Percentiles rank a stretch among this genome's conserved stretches.
Evolutionary conservation across 2,113 vertebrate genomes (phyloP).

Genomic region (Regulus satrapa): DNA sequence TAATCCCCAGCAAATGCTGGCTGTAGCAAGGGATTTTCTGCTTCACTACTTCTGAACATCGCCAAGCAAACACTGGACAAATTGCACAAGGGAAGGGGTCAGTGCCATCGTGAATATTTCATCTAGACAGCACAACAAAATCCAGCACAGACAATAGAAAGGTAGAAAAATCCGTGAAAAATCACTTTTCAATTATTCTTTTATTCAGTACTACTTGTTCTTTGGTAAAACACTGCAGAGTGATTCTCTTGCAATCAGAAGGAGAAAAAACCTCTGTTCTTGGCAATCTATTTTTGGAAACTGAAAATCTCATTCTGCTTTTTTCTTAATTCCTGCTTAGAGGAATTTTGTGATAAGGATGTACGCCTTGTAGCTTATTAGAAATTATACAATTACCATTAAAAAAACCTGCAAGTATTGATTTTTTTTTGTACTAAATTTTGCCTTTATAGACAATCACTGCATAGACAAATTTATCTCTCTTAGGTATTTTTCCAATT

Average conservation of each 20-base stretch:
- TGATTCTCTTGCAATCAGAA: slow-evolving; percentile 38
- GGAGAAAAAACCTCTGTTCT: not conserved
- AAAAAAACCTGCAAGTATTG: not conserved
- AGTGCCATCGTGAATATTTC: slow-evolving; percentile 51
- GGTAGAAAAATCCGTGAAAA: not conserved
- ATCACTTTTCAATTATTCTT: slow-evolving; percentile 55
- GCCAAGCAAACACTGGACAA: slow-evolving; percentile 44
- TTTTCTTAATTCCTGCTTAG: slow-evolving; percentile 13
- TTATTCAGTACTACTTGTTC: slow-evolving; percentile 23
- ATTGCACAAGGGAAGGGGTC: slow-evolving; percentile 46
- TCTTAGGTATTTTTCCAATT: not conserved
- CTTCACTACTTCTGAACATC: slow-evolving; percentile 47
- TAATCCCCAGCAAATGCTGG: slow-evolving; percentile 39
- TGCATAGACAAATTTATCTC: not conserved
- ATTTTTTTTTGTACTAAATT: not conserved
- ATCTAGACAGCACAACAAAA: slow-evolving; percentile 36
- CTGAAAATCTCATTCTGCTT: slow-evolving; percentile 27
- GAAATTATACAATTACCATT: slow-evolving; percentile 29
- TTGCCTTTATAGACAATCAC: not conserved
- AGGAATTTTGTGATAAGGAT: slow-evolving; percentile 36
- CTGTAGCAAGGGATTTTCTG: slow-evolving; percentile 57
- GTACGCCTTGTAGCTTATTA: slow-evolving; percentile 18
- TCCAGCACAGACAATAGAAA: slow-evolving; percentile 6
- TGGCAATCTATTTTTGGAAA: slow-evolving; percentile 48
- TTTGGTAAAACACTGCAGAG: slow-evolving; percentile 33